Conservation (phyloP, 2,888 invertebrate genomes). For the Cephus runcator region DNA sequence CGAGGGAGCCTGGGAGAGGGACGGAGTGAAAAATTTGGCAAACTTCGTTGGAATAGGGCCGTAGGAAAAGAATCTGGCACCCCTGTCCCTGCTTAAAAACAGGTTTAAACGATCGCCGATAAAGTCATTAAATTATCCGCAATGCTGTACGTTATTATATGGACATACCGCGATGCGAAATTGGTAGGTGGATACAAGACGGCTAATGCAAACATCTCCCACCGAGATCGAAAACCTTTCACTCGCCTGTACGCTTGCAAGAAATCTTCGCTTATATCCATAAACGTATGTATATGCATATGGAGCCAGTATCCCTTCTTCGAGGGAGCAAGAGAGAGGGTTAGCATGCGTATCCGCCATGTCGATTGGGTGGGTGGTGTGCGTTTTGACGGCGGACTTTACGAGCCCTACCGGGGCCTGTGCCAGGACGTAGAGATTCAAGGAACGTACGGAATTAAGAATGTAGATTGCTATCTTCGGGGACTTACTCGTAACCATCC, state of each 20-base stretch:
- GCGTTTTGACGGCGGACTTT: conserved; percentile 18
- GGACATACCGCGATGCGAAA: conserved; percentile 19
- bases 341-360: not conserved
- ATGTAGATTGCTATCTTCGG: conserved; percentile 35
- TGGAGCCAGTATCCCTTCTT: not conserved
- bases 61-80: not conserved
- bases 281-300: not conserved
- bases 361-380: conserved; percentile 5
- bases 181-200: conserved; percentile 22
- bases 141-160: conserved; percentile 21
- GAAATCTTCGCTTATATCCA: conserved; percentile 46
- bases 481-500: not conserved
- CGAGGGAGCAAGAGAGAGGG: not conserved
- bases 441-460: conserved; percentile 37
- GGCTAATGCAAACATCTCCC: conserved; percentile 29
- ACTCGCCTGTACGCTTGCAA: conserved; percentile 19
- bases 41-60: not conserved
- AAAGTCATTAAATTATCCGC: conserved; percentile 47
- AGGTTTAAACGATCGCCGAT: conserved; percentile 44
- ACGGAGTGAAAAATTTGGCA: no score
- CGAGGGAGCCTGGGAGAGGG: not conserved
- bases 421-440: not conserved
- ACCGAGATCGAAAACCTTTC: conserved; percentile 26
- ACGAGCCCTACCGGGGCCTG: conserved; percentile 29
- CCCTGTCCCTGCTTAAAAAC: conserved; percentile 4